Evolutionary conservation across 2,113 vertebrate species (phyloP), one percentile per base, ranked within the genome.

Genomic region (Ptilonorhynchus violaceus): DNA sequence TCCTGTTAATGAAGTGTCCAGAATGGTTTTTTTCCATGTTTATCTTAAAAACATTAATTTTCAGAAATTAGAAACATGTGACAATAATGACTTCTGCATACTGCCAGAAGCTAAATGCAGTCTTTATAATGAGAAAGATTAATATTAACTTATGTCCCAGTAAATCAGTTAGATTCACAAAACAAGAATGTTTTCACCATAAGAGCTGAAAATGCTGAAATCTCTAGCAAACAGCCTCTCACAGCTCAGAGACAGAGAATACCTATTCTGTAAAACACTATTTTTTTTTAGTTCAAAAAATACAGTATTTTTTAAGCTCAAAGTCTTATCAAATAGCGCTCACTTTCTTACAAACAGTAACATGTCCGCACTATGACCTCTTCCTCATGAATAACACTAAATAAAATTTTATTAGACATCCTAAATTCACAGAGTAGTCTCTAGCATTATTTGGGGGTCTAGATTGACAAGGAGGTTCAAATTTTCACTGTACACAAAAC

Each of bases 51-150:
- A 89, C 64, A 96, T 89, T 91, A 73, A 92, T 97, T 98, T 97
- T 96, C 91, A 93, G 88, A 97, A 97, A 97, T 96, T 94, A 96
- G 92, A 98, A 96, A 96, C 95, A 97, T 92, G 92, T 96, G 97
- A 97, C 70, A 90, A 85, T 59, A 95, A 70, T 73, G 64, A 96
- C 74, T 95, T 92, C 76, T 94, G 86, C 89, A 86, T 50, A 95
- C 63, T 88, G 94, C 89, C 92, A 97, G 96, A 77, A 96, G 96
- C 77, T 94, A 90, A 96, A 94, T 50, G 33, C 28, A 92, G 58
- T 22, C 19, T 80, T 92, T 91, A 89, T 56, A 94, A 96, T 74
- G 37, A 89, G 33, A 92, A 95, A 93, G 67, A 93, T 89, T 93
- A 96, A 89, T 83, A 95, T 52, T 85, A 87, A 92, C 41, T 69